Evolutionary conservation across 2,888 invertebrate species (phyloP).

Genomic region (Zygogramma bicolorata): DNA sequence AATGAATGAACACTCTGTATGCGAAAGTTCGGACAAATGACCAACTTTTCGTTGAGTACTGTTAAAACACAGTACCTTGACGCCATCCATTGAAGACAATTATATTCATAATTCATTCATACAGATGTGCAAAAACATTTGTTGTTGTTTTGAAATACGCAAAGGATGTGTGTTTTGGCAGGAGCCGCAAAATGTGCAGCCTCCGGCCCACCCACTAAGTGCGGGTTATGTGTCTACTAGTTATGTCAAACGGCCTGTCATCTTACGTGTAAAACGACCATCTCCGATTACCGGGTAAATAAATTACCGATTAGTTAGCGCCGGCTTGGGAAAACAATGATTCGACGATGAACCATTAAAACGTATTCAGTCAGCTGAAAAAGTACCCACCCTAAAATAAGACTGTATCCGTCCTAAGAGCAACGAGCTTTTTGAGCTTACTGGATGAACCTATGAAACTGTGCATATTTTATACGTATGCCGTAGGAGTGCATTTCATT

Average conservation of each 20-base stretch:
- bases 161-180: constrained; percentile 35
- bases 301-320: constrained; percentile 54
- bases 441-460: no score
- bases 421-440: neutral
- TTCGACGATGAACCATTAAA: neutral
- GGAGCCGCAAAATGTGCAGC: constrained; percentile 21
- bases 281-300: constrained; percentile 56
- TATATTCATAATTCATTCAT: neutral
- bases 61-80: no score
- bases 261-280: constrained; percentile 48
- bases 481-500: no score
- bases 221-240: constrained; percentile 39
- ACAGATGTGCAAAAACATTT: neutral
- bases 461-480: no score
- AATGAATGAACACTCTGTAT: no score
- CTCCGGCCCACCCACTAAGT: constrained; percentile 47
- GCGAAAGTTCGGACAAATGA: no score
- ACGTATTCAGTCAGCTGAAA: neutral
- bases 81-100: no score
- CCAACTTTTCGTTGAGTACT: no score
- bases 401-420: neutral
- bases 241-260: constrained; percentile 50
- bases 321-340: constrained; percentile 46
- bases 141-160: neutral
- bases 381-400: neutral